Base-by-base conservation (phyloP, 2,888 invertebrate species). In the Pollenia angustigena region DNA sequence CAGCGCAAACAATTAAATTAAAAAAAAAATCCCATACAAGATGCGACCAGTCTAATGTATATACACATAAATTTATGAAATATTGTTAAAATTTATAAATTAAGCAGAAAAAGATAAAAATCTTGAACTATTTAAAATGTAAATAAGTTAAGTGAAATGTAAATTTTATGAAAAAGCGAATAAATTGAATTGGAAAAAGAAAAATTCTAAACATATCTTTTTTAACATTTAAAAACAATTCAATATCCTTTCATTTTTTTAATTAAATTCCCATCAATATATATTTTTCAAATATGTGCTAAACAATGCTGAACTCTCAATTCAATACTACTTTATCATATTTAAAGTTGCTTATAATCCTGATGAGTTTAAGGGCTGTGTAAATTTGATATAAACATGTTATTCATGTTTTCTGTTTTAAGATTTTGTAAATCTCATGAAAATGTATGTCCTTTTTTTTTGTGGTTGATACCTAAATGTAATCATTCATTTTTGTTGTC, bases 401-500 rank as follows among this genome's bases (percentile, higher is more conserved):
- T 16, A 12, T 16, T 66, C 7, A n/a, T 78, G 12, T 56, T 54
- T 32, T 10, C 42, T 48, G 23, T 42, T 66, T 46, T 14, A 50
- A n/a, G 9, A 9, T 52, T 62, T 60, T 52, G 11, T n/a, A 69
- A 69, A 60, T 58, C 52, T 52, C 12, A 12, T 72, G 32, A 18
- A 46, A 62, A 52, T 62, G 4, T 16, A 14, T 58, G n/a, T 14
- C 56, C 2, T 56, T 56, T 16, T 16, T 16, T 6, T n/a, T 54
- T 56, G 50, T 42, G 6, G 16, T 44, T 44, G 9, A 10, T 72
- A 72, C 52, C 72, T 72, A 44, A 32, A 32, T 23, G 16, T 12
- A 71, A 64, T 62, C 80, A 46, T 62, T 62, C 62, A 62, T 62
- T 62, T 14, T 9, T 71, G 16, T 32, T 71, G 23, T 80, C 40